Conservation (phyloP, 2,797 vertebrate species). For the Catharus ustulatus region DNA sequence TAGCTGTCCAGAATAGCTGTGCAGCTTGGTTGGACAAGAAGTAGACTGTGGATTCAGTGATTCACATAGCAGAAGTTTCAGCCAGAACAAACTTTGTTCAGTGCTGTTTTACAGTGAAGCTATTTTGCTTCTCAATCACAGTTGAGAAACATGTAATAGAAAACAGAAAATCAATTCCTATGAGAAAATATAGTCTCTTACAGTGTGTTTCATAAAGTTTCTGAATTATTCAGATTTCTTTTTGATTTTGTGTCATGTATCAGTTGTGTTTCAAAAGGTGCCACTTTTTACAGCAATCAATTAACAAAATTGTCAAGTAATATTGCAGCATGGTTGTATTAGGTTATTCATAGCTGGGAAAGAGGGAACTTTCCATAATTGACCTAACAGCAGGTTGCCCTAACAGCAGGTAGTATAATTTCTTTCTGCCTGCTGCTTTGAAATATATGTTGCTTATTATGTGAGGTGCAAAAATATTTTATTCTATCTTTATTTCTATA, state of each 20-base stretch:
- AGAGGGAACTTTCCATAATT: background rate
- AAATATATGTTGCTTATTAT: background rate
- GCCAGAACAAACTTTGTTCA: slow-evolving; percentile 7
- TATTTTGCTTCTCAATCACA: background rate
- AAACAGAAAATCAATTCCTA: background rate
- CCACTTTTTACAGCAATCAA: background rate
- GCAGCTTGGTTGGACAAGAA: background rate
- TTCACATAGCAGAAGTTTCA: slow-evolving; percentile 4
- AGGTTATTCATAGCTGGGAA: background rate
- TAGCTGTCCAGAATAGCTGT: background rate
- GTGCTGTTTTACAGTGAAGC: background rate
- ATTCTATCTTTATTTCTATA: background rate
- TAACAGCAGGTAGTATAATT: background rate
- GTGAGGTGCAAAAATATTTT: background rate
- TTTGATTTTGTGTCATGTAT: background rate
- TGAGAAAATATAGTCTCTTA: background rate
- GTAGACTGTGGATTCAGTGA: slow-evolving; percentile 17
- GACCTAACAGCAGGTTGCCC: background rate
- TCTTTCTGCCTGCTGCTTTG: background rate
- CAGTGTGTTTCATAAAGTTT: background rate
- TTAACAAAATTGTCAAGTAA: background rate
- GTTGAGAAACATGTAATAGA: background rate
- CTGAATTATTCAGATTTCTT: background rate
- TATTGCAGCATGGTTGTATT: background rate
- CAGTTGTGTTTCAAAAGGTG: background rate